phyloP scores from a whole-genome alignment of 2,888 invertebrate species.

The Cistogaster globosa region DNA sequence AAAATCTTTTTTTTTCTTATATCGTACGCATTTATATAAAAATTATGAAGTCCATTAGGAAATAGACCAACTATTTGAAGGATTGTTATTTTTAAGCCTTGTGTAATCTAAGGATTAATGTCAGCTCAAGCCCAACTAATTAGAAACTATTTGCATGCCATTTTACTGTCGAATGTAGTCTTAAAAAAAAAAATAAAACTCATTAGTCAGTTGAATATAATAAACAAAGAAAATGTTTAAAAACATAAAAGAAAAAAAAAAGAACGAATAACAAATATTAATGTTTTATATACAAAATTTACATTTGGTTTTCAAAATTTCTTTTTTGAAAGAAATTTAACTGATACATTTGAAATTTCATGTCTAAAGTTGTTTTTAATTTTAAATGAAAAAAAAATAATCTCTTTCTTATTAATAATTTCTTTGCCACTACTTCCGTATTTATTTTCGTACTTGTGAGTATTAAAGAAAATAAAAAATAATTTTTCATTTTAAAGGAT shows the following conservation, averaged over 20 bases:
- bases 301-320: too few relatives aligned
- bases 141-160: slow-evolving; percentile 45
- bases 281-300: neutral
- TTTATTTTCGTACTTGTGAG: slow-evolving; percentile 4
- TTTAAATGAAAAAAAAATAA: slow-evolving; percentile 40
- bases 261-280: neutral
- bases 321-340: neutral
- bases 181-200: slow-evolving; percentile 12
- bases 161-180: slow-evolving; percentile 24
- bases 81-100: slow-evolving; percentile 56
- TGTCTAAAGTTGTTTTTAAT: neutral
- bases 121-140: slow-evolving; percentile 61
- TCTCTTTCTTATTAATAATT: slow-evolving; percentile 7
- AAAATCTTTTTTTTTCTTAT: too few relatives aligned
- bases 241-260: neutral
- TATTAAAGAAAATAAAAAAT: neutral
- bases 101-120: slow-evolving; percentile 61
- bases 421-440: slow-evolving; percentile 41
- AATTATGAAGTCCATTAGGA: neutral
- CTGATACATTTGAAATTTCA: slow-evolving; percentile 8
- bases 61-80: neutral
- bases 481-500: slow-evolving; percentile 51
- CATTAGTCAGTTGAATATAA: slow-evolving; percentile 29
- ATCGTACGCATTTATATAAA: too few relatives aligned
- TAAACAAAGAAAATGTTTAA: slow-evolving; percentile 14